Evolutionary conservation across 2,113 vertebrate genomes (phyloP).

Genomic region (Tyrannus savana): DNA sequence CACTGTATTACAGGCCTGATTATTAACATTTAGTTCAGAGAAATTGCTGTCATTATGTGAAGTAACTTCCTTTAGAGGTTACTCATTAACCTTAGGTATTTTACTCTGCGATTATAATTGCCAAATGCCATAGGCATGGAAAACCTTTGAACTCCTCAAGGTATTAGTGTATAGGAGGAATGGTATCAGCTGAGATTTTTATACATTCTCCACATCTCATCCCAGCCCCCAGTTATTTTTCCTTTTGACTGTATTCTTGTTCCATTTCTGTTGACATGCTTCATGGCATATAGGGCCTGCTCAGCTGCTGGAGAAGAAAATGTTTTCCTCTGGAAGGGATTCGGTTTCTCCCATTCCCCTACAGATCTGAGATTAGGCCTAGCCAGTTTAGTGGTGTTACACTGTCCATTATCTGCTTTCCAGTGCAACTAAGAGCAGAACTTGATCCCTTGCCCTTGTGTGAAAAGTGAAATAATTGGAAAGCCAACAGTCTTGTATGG

Average conservation of each 20-base stretch:
- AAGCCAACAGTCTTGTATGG: not conserved
- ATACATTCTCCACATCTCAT: not conserved
- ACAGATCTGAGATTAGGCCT: not conserved
- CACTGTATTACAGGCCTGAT: conserved; percentile 86
- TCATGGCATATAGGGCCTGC: not conserved
- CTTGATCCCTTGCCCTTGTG: not conserved
- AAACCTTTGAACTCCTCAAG: conserved; percentile 82
- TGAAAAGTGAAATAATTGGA: not conserved
- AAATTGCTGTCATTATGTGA: conserved; percentile 97
- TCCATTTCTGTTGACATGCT: not conserved
- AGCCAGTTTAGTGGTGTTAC: not conserved
- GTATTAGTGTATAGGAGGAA: conserved; percentile 71
- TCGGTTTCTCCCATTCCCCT: not conserved
- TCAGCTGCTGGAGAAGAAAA: not conserved
- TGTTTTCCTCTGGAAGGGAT: not conserved
- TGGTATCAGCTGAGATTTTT: conserved; percentile 66
- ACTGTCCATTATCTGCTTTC: not conserved
- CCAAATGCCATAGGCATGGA: conserved; percentile 87
- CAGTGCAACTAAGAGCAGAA: not conserved
- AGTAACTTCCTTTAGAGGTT: conserved; percentile 94
- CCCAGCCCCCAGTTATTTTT: conserved; percentile 1
- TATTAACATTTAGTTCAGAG: conserved; percentile 92
- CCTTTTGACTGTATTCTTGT: not conserved
- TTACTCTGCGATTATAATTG: conserved; percentile 89
- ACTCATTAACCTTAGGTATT: conserved; percentile 93